These are phyloP conservation scores for Rhinogobio ventralis DNA, from an alignment of 2,797 vertebrate species.

Conservation along the genomic window DNA sequence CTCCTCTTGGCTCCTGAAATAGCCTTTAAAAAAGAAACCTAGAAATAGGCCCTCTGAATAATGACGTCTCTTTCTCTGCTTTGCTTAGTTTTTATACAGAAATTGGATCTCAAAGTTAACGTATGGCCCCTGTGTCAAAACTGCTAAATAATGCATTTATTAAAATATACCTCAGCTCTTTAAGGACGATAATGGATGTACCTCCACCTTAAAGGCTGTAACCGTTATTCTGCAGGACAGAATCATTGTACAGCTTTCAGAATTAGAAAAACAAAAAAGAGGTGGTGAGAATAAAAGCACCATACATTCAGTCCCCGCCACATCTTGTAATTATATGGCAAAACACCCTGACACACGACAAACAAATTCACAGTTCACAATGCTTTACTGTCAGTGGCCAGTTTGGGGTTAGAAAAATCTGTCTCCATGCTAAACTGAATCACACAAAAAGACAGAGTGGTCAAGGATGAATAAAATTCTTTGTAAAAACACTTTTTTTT, in stretches of 20 bases:
- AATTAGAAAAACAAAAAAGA: constrained; percentile 24
- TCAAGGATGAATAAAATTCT: constrained; percentile 29
- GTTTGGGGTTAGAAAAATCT: not conserved
- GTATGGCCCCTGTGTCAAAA: constrained; percentile 76
- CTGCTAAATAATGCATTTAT: constrained; percentile 82
- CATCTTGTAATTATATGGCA: not conserved
- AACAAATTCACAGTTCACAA: constrained; percentile 11
- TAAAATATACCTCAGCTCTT: constrained; percentile 73
- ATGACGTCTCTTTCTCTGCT: constrained; percentile 74
- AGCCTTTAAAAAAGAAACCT: constrained; percentile 80
- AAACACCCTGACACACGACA: not conserved
- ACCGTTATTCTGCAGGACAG: constrained; percentile 30
- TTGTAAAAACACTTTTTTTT: constrained; percentile 30
- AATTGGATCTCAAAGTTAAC: constrained; percentile 73
- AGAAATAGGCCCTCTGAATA: constrained; percentile 78
- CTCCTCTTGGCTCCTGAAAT: constrained; percentile 82
- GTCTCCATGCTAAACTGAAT: not conserved
- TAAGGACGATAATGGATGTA: constrained; percentile 60
- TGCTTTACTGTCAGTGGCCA: not conserved
- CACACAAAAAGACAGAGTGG: not conserved
- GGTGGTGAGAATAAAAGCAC: not conserved
- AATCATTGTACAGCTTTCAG: not conserved
- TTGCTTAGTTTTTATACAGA: constrained; percentile 75
- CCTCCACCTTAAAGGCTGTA: constrained; percentile 35
- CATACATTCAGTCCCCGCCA: not conserved